phyloP scores from a whole-genome alignment of 1,140 invertebrate genomes.

The Hycleus phaleratus region DNA sequence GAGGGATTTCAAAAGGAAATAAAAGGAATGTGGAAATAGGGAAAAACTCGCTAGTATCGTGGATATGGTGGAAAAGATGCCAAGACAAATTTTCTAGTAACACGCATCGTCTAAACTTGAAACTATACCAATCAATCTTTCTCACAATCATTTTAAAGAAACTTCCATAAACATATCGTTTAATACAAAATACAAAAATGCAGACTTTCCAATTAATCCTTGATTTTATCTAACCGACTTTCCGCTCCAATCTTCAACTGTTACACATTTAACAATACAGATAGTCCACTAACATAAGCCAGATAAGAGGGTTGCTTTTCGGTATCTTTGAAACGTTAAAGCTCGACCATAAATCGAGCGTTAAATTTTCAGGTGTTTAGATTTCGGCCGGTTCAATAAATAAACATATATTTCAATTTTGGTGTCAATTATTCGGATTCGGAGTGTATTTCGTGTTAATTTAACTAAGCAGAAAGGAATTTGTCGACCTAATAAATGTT shows the following conservation, averaged over 20 bases:
- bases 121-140: neutral
- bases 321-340: no score
- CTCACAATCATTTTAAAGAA: neutral
- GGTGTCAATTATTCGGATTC: neutral
- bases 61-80: no score
- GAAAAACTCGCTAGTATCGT: no score
- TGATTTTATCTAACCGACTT: neutral
- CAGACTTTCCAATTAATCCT: neutral
- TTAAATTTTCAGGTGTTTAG: no score
- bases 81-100: no score
- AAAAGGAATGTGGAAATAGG: no score
- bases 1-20: no score
- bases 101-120: neutral
- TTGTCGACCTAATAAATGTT: neutral
- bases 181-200: no score
- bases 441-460: neutral
- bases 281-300: neutral
- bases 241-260: neutral
- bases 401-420: neutral
- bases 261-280: neutral
- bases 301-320: neutral
- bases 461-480: neutral
- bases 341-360: no score
- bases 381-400: no score
- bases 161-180: no score